phyloP scores from a whole-genome alignment of 1,140 invertebrate species.

The Manduca sexta region DNA sequence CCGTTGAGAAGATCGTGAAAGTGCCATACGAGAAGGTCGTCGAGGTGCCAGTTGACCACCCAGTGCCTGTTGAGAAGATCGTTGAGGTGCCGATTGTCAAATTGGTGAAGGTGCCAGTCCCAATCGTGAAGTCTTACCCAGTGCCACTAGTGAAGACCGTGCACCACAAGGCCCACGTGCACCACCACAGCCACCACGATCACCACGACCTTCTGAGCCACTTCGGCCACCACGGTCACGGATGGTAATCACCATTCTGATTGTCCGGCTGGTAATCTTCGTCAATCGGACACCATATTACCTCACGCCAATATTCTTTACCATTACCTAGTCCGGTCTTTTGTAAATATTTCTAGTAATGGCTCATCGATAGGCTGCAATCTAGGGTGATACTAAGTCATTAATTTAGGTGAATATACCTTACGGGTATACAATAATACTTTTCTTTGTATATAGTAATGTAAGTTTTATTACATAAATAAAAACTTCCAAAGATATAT shows the following conservation, averaged over 20 bases:
- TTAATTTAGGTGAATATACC: conserved; percentile 50
- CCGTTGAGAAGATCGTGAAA: conserved; percentile 64
- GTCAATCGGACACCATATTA: neutral
- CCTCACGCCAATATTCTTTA: conserved; percentile 12
- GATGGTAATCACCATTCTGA: no score
- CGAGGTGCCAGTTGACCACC: conserved; percentile 52
- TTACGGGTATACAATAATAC: conserved; percentile 16
- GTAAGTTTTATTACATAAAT: conserved; percentile 49
- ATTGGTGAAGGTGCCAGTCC: conserved; percentile 51
- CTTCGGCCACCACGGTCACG: conserved; percentile 16
- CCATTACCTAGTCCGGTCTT: conserved; percentile 33
- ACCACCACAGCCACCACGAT: conserved; percentile 21
- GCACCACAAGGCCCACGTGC: conserved; percentile 46
- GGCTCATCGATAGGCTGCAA: conserved; percentile 68
- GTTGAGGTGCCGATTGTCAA: conserved; percentile 59
- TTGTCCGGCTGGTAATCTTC: conserved; percentile 34
- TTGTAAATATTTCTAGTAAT: conserved; percentile 52
- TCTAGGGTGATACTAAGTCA: conserved; percentile 71
- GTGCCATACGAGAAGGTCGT: conserved; percentile 60
- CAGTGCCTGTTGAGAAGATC: conserved; percentile 59
- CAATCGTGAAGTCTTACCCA: conserved; percentile 57
- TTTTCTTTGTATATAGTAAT: conserved; percentile 64
- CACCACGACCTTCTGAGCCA: no score
- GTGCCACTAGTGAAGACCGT: conserved; percentile 60
- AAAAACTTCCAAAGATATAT: conserved; percentile 46